phyloP scores from a whole-genome alignment of 1,140 invertebrate genomes.

The Drosophila repleta region DNA sequence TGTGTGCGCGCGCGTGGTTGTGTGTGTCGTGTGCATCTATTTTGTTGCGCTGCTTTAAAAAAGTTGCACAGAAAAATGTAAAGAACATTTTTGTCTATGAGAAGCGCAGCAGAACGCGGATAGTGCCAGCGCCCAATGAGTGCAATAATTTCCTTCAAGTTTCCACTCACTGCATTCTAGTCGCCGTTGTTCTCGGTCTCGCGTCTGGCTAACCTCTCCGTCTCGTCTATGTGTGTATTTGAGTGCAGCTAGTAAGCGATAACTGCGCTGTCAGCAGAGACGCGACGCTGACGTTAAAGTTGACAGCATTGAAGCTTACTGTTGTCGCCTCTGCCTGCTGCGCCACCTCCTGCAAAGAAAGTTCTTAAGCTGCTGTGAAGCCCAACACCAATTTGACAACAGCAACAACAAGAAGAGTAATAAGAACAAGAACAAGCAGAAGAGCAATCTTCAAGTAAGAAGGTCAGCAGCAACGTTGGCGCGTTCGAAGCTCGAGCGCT shows the following conservation, averaged over 20 bases:
- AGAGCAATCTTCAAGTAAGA: constrained; percentile 43
- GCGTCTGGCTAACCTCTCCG: constrained; percentile 17
- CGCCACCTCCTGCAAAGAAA: constrained; percentile 31
- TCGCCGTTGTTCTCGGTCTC: constrained; percentile 9
- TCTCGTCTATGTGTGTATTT: background rate
- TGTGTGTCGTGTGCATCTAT: constrained; percentile 5
- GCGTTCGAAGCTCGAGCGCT: background rate
- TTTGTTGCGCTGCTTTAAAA: constrained; percentile 3
- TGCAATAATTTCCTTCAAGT: constrained; percentile 4
- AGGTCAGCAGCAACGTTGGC: constrained; percentile 51
- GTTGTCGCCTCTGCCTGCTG: background rate
- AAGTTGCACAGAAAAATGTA: constrained; percentile 20
- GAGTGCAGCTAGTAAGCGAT: constrained; percentile 17
- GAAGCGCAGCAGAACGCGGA: constrained; percentile 16
- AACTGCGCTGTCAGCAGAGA: background rate
- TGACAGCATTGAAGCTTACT: constrained; percentile 25
- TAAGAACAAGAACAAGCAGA: constrained; percentile 3
- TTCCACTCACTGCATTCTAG: constrained; percentile 21
- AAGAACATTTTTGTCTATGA: constrained; percentile 2
- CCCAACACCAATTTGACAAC: constrained; percentile 18
- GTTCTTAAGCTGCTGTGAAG: constrained; percentile 32
- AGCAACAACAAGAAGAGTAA: background rate
- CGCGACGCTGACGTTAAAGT: constrained; percentile 21
- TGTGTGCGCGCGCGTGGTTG: constrained; percentile 13
- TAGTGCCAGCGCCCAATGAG: constrained; percentile 16